Evolutionary conservation across 2,888 invertebrate genomes (phyloP).

Genomic region (Maniola hyperantus): DNA sequence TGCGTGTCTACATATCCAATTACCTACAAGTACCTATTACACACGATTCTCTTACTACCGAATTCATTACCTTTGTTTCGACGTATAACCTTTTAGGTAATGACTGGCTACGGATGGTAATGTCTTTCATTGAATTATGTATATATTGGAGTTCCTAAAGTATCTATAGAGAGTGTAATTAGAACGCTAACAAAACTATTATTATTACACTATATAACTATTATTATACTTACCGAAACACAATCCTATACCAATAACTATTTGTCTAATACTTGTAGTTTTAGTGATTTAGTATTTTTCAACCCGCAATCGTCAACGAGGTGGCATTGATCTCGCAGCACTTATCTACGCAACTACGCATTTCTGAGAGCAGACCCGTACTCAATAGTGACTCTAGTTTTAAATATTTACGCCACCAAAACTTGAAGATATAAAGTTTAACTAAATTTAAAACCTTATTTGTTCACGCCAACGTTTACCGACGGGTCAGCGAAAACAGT

Average conservation of each 20-base stretch:
- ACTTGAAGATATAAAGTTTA: constrained; percentile 27
- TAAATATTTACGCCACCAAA: constrained; percentile 22
- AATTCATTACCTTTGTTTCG: constrained; percentile 29
- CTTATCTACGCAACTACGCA: no score
- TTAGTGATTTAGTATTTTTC: no score
- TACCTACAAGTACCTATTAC: constrained; percentile 21
- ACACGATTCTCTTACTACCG: constrained; percentile 26
- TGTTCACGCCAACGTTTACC: constrained; percentile 31
- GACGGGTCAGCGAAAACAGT: constrained; percentile 33
- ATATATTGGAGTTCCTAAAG: neutral
- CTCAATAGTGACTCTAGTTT: no score
- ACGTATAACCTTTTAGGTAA: constrained; percentile 6
- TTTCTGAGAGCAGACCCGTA: no score
- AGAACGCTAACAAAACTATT: no score
- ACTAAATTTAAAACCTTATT: constrained; percentile 39
- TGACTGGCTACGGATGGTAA: neutral
- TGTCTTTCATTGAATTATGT: constrained; percentile 3
- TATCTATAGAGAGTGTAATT: constrained; percentile 6
- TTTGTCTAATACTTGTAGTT: no score
- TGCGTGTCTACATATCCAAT: constrained; percentile 44
- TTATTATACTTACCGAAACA: no score
- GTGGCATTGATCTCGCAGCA: no score
- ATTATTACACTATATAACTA: no score
- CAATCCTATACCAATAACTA: no score
- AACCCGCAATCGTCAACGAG: no score